These are phyloP conservation scores for Himalopsyche kuldschensis DNA, from an alignment of 2,888 invertebrate genomes.

Conservation along the genomic window DNA sequence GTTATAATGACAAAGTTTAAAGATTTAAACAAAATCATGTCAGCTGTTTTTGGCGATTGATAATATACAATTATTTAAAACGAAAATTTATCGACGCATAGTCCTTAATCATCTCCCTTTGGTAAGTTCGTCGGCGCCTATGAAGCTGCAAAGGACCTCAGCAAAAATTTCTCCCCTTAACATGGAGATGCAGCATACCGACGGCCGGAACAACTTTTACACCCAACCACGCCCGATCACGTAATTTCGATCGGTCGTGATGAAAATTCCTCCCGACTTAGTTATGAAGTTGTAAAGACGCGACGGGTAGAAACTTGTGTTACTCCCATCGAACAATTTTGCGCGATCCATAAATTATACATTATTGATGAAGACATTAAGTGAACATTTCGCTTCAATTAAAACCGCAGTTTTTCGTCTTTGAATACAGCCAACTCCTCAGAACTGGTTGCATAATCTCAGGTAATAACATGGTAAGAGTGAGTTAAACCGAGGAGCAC, in stretches of 20 bases:
- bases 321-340: conserved; percentile 5
- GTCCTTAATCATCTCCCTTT: neutral
- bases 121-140: conserved; percentile 2
- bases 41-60: too few species aligned
- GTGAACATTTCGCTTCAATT: conserved; percentile 48
- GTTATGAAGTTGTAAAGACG: neutral
- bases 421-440: neutral
- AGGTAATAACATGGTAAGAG: neutral
- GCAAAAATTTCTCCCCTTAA: neutral
- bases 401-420: conserved; percentile 30
- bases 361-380: conserved; percentile 64
- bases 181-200: neutral
- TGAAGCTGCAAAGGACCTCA: neutral
- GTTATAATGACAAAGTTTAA: too few species aligned
- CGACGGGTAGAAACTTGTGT: conserved; percentile 14
- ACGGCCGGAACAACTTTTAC: neutral
- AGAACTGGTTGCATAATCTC: neutral
- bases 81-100: neutral
- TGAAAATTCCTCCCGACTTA: conserved; percentile 8
- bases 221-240: neutral
- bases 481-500: neutral
- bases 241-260: conserved; percentile 6
- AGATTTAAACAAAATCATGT: too few species aligned
- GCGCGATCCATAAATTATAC: conserved; percentile 31
- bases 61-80: neutral